Percentiles rank a stretch among this genome's conserved stretches.
Conservation (phyloP, 2,113 vertebrate genomes). For the Zapornia atra region DNA sequence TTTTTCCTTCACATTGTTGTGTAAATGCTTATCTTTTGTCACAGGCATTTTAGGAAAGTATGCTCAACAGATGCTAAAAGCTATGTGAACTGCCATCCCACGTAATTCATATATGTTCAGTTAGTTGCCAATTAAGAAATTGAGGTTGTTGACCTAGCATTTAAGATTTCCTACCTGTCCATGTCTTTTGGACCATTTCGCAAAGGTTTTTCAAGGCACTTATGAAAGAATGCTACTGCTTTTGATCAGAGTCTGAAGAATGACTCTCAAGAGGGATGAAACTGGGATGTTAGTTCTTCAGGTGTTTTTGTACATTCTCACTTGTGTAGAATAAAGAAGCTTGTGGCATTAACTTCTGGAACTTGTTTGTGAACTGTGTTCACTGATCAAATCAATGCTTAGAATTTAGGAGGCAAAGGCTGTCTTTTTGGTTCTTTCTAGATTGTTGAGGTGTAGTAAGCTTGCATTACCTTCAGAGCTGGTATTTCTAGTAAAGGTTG, state of each 20-base stretch:
- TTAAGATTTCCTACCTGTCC: background rate
- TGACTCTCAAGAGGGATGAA: background rate
- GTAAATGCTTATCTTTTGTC: background rate
- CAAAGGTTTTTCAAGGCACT: background rate
- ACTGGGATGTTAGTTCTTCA: background rate
- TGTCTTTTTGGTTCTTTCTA: background rate
- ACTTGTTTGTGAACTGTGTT: background rate
- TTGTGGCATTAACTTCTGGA: background rate
- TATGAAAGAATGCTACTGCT: background rate
- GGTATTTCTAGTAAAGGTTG: background rate
- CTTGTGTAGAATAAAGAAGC: background rate
- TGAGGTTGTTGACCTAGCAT: background rate
- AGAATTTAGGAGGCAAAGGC: background rate
- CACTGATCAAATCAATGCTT: accelerated
- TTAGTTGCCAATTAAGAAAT: background rate
- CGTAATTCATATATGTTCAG: background rate
- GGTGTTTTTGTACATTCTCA: background rate
- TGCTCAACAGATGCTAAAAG: background rate
- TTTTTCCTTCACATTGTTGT: background rate
- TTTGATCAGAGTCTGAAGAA: background rate
- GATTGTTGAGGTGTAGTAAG: background rate
- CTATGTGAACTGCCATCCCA: background rate
- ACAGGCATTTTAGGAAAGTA: background rate
- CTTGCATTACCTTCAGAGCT: background rate
- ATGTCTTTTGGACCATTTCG: background rate